These are phyloP conservation scores for Oreochromis mossambicus DNA, from an alignment of 2,797 vertebrate species.

Conservation along the genomic window DNA sequence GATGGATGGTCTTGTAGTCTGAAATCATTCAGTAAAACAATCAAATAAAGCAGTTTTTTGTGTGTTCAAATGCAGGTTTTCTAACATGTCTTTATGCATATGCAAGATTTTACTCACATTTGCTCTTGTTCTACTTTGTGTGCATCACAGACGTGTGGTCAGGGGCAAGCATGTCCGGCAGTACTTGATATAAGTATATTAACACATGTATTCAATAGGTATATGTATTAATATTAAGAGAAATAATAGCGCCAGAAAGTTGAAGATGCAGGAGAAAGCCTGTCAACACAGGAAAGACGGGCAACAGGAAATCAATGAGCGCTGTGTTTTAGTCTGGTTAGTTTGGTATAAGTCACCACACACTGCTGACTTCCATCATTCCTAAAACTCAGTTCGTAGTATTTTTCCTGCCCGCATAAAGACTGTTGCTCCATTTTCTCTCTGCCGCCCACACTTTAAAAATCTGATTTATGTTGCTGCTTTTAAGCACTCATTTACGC, in stretches of 20 bases:
- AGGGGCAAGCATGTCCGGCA: background rate
- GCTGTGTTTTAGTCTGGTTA: background rate
- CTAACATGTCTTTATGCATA: background rate
- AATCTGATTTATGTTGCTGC: background rate
- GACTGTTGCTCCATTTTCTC: background rate
- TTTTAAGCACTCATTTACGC: background rate
- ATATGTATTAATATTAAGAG: background rate
- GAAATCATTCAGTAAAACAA: background rate
- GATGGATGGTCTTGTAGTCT: background rate
- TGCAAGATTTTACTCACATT: background rate
- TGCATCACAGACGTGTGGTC: background rate
- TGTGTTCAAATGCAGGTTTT: background rate
- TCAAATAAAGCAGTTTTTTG: rapidly evolving
- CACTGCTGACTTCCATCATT: background rate
- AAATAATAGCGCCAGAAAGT: rapidly evolving
- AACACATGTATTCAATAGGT: background rate
- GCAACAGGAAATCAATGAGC: background rate
- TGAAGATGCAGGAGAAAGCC: background rate
- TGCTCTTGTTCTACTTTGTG: background rate
- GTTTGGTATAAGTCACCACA: background rate
- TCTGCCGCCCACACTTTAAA: background rate
- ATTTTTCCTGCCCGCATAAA: background rate
- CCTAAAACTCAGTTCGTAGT: background rate
- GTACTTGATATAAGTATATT: background rate
- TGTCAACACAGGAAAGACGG: background rate